Evolutionary conservation across 2,797 vertebrate genomes (phyloP), one percentile per base, ranked within the genome.

Genomic region (Podarcis siculus): DNA sequence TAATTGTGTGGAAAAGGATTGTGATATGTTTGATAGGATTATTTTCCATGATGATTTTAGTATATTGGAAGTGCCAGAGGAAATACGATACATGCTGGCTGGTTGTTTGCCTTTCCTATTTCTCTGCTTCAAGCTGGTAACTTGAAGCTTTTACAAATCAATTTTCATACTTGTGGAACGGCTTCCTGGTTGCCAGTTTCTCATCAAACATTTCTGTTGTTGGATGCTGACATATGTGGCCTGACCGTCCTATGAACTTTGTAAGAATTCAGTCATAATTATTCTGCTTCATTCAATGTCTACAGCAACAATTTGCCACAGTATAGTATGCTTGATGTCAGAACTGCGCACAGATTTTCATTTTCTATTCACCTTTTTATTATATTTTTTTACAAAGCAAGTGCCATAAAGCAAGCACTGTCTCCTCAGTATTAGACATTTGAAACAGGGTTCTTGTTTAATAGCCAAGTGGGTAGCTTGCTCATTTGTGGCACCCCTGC

Each of bases 231-330:
- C 94, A 92, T 93, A 88, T 92, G 93, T 49, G 89, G 93, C 0
- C 0, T 92, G 94, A 95, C 96, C 95, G 90, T 81, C 85, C 92
- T 1, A 4, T 94, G 95, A 96, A 95, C 96, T 85, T 67, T 15
- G 25, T 66, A 42, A 88, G 32, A 76, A 90, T 32, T 64, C 88
- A 82, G 2, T 81, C 71, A 5, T 85, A 0, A 0, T 37, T 92
- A 73, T 76, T 77, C 42, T 85, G 1, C 85, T 77, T 78, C 71
- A 1, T 88, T 80, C 55, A 3, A 4, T 73, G 0, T 30, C 77
- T 2, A 3, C 1, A 10, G 61, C 90, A 87, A 86, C 72, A 55
- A 58, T 83, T 80, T 82, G 32, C 79, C 87, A 83, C 1, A 12
- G 79, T 77, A 0, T 32, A 45, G 67, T 90, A 45, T 17, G 1